phyloP scores from a whole-genome alignment of 2,113 vertebrate species.

The Ceyx margarethae region DNA sequence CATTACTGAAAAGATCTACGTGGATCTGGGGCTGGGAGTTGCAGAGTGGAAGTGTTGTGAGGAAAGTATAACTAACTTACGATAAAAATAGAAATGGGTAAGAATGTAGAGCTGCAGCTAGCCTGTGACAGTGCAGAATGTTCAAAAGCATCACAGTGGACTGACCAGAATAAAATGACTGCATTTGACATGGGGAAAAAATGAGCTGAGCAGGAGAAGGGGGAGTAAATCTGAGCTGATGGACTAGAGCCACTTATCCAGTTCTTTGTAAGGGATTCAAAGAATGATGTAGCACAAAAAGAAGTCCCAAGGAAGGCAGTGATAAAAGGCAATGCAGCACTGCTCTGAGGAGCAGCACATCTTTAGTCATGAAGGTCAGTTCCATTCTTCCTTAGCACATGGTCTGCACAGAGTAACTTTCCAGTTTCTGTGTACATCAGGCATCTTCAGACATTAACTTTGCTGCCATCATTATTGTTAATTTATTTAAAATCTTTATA shows the following conservation, averaged over 20 bases:
- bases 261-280: not conserved
- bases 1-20: not conserved
- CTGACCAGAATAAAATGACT: not conserved
- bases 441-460: not conserved
- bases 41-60: not conserved
- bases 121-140: not conserved
- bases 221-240: not conserved
- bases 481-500: not conserved
- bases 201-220: not conserved
- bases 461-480: not conserved
- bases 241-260: not conserved
- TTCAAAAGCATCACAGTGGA: not conserved
- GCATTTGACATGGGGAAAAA: not conserved
- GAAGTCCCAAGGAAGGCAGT: not conserved
- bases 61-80: not conserved
- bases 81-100: not conserved
- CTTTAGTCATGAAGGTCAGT: not conserved
- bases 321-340: not conserved
- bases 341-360: not conserved
- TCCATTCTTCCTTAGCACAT: not conserved
- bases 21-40: not conserved
- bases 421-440: not conserved
- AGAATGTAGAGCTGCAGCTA: not conserved
- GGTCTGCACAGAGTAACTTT: not conserved
- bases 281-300: not conserved